A percentile compares a stretch with the other conserved stretches of the same genome.
Evolutionary conservation across 2,797 vertebrate genomes (phyloP).

Genomic region (Microchirus variegatus): DNA sequence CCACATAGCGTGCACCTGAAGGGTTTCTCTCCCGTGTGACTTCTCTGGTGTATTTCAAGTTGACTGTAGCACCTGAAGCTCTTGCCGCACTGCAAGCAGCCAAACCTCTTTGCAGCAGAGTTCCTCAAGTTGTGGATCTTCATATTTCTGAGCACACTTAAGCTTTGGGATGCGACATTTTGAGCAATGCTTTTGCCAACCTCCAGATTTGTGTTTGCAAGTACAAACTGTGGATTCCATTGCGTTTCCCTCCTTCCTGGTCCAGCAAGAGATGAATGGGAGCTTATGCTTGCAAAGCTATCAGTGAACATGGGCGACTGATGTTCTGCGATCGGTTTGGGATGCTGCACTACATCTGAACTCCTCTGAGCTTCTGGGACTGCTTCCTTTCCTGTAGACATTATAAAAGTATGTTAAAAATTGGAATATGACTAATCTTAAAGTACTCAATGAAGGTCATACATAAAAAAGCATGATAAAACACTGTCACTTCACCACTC

Average conservation of each 20-base stretch:
- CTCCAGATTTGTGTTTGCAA: conserved; percentile 38
- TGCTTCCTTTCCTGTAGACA: conserved; percentile 58
- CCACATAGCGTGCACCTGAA: conserved; percentile 80
- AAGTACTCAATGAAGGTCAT: too few relatives aligned
- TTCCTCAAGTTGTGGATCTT: conserved; percentile 67
- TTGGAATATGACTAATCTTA: neutral
- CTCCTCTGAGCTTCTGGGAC: conserved; percentile 34
- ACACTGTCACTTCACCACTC: too few relatives aligned
- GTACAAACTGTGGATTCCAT: conserved; percentile 51
- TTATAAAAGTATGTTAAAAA: conserved; percentile 8
- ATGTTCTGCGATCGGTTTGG: conserved; percentile 34
- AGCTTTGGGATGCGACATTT: conserved; percentile 49
- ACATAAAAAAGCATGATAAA: too few relatives aligned
- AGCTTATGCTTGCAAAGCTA: conserved; percentile 39
- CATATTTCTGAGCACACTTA: conserved; percentile 55
- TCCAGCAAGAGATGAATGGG: conserved; percentile 29
- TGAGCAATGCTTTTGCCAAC: conserved; percentile 43
- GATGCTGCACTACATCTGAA: conserved; percentile 38
- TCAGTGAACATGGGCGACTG: conserved; percentile 51
- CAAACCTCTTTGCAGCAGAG: conserved; percentile 71
- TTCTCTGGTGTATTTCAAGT: conserved; percentile 83
- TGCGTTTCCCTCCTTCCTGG: conserved; percentile 37
- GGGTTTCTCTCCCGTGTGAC: conserved; percentile 84
- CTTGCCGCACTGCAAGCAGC: conserved; percentile 80
- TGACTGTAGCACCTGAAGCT: conserved; percentile 82